Base-by-base conservation (phyloP, 2,113 vertebrate genomes). In the Planiliza haematocheilus region DNA sequence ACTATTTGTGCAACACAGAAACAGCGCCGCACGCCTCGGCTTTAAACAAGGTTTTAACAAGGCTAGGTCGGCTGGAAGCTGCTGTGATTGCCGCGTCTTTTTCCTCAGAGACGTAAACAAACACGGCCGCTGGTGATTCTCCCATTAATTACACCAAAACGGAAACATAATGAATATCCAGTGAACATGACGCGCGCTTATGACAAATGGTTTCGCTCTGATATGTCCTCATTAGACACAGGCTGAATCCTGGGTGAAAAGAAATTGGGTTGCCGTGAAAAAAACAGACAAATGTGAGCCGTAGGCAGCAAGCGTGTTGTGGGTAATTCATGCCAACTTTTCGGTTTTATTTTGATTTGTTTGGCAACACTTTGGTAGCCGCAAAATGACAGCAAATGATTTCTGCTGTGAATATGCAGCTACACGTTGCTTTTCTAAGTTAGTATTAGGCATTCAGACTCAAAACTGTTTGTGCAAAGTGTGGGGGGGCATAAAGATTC, bases 41-140 rank as follows among this genome's bases (percentile, higher is more conserved):
- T 62, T 66, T 52, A 56, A 75, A 67, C 55, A 51, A 70, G 30
- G 30, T 16, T 1, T 58, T 20, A 42, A 42, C 39, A 10, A 42
- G 39, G 11, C 4, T 12, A 12, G 10, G 9, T 18, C 49, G 18
- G 39, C 70, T 67, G 14, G 14, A 77, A 70, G 41, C 49, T 10
- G 5, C 42, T 52, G 52, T 52, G 45, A 71, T 79, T 39, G 36
- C 34, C 9, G 57, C 0, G 3, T 52, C 34, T 55, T 68, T 64
- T 49, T 10, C 64, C 7, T 10, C 51, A 17, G 17, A 53, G 45
- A 81, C 38, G 56, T 62, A 53, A 74, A 74, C 56, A 71, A 63
- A 78, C 9, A 10, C 18, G 58, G 46, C 65, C 56, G 12, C 8
- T 1, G 42, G 77, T 1, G 38, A 49, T 21, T 64, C 41, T 52